A percentile compares a stretch with the other conserved stretches of the same genome.
phyloP scores from a whole-genome alignment of 1,140 invertebrate genomes.

The Dendroctonus valens region DNA sequence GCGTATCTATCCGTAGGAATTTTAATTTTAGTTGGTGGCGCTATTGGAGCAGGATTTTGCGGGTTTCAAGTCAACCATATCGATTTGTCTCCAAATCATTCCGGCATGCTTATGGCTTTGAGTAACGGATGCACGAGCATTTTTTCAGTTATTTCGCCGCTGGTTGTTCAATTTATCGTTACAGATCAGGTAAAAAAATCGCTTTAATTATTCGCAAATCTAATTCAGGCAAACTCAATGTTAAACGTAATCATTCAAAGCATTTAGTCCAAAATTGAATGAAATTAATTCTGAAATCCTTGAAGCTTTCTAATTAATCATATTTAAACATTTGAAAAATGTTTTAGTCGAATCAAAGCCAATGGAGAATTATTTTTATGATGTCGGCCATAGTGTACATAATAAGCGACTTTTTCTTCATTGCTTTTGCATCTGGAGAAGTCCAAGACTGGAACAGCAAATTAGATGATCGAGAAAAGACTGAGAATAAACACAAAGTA shows the following conservation, averaged over 20 bases:
- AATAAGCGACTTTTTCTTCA: constrained; percentile 36
- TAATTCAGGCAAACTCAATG: background rate
- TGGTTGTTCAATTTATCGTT: constrained; percentile 64
- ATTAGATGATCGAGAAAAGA: constrained; percentile 10
- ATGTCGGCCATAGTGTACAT: constrained; percentile 36
- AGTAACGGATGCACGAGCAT: constrained; percentile 75
- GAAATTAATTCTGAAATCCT: background rate
- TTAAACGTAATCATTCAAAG: background rate
- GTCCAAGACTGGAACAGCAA: constrained; percentile 38
- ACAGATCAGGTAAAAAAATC: constrained; percentile 57
- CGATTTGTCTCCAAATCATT: constrained; percentile 70
- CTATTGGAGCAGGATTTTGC: constrained; percentile 72
- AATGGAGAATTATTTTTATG: constrained; percentile 42
- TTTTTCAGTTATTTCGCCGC: constrained; percentile 68
- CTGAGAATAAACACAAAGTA: background rate
- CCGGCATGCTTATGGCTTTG: constrained; percentile 73
- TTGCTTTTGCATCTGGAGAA: constrained; percentile 39
- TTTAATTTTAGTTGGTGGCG: constrained; percentile 67
- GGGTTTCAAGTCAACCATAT: constrained; percentile 70
- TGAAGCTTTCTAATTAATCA: background rate
- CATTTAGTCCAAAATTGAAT: too few species aligned
- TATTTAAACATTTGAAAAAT: background rate
- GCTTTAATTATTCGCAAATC: background rate
- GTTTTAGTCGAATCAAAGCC: constrained; percentile 34
- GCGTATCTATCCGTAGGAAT: constrained; percentile 58